Evolutionary conservation across 1,140 invertebrate species (phyloP), one percentile per base, ranked within the genome.

Genomic region (Helicorthomorpha holstii): DNA sequence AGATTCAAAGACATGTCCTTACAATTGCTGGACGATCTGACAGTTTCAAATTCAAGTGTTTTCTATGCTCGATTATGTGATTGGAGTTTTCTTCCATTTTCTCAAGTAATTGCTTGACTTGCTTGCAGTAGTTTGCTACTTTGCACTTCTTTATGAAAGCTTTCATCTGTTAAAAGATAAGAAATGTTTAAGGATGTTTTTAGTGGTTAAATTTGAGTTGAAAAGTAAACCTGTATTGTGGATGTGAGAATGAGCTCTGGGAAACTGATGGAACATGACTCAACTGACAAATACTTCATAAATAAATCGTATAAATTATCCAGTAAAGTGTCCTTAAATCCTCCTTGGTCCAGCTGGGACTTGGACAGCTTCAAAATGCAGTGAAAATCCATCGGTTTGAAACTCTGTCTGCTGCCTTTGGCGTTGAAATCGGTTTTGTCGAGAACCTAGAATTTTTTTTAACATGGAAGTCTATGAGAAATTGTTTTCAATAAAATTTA

Each of bases 91-190:
- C 60, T 49, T 64, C 60, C 4, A 68, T 63, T 58, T 71, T 72
- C 1, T 66, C 64, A 19, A 71, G 29, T 1, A 72, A 58, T 55
- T 68, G 64, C 48, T 68, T 69, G 24, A 73, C 57, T 50, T 68
- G 64, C 55, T 65, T 68, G 22, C 61, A 63, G 57, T 66, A 67
- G 34, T 66, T 68, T 19, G 64, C 57, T 34, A 69, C 59, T 55
- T 69, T 70, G 55, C 68, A 71, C 46, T 65, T 63, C 57, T 72
- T 70, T 22, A 68, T 34, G 49, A 71, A 70, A 41, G 69, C 43
- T 62, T 68, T 51, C 57, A 29, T 42, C 54, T 57, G 21, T 10
- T 16, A 54, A 21, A 48, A 38, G 21, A 50, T 23, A 7, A 43
- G 42, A 34, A 47, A 25, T 29, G 16, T 45, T 34, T 50, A 53